A percentile compares a stretch with the other conserved stretches of the same genome.
Evolutionary conservation across 1,140 invertebrate species (phyloP).

Genomic region (Drosophila repletoides): DNA sequence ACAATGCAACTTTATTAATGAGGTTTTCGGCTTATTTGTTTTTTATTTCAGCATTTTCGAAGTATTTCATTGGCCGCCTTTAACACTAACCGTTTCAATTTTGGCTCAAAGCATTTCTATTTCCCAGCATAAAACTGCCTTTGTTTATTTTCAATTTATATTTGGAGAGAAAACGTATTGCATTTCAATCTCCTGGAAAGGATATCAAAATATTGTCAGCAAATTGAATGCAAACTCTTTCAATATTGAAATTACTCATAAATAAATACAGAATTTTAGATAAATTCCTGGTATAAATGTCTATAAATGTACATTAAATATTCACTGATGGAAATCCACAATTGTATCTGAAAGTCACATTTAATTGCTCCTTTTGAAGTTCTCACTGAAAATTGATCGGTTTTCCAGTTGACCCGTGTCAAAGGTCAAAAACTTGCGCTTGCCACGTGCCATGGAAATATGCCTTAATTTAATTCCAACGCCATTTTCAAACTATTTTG

Average conservation of each 20-base stretch:
- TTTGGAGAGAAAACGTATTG: not conserved
- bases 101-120: constrained; percentile 4
- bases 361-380: constrained; percentile 29
- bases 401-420: constrained; percentile 18
- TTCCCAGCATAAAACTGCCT: not conserved
- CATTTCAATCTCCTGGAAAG: not conserved
- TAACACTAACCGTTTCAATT: constrained; percentile 8
- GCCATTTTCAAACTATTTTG: constrained; percentile 1
- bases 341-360: not conserved
- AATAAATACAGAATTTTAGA: too few species aligned
- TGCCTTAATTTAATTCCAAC: constrained; percentile 12
- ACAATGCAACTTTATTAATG: constrained; percentile 14
- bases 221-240: too few species aligned
- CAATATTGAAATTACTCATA: too few species aligned
- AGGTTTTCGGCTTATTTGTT: not conserved
- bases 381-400: constrained; percentile 22
- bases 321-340: not conserved
- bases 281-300: too few species aligned
- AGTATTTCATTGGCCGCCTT: not conserved
- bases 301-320: too few species aligned
- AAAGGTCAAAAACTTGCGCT: not conserved
- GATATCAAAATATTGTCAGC: constrained; percentile 3
- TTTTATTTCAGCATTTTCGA: not conserved
- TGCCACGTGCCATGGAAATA: constrained; percentile 1
- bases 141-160: constrained; percentile 49